Base-by-base conservation (phyloP, 2,888 invertebrate genomes). In the Drosophila anomelani region DNA sequence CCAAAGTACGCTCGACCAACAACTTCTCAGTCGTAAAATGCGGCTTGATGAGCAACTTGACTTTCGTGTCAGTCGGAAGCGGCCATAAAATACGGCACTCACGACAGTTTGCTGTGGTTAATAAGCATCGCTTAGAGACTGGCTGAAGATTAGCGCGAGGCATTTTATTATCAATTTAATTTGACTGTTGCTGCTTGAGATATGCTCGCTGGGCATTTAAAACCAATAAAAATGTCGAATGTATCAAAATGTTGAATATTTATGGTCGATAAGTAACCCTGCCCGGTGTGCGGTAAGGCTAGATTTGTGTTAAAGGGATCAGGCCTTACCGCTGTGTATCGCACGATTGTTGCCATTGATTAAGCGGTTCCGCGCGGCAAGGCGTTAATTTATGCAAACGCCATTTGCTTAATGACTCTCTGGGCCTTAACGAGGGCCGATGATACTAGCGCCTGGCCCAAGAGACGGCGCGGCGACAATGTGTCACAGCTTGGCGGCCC, bases 211-310 rank as follows among this genome's bases (percentile, higher is more conserved):
- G 17, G 60, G 43, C 39, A 51, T 55, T 61, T 44, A 39, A 75
- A 75, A 53, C 20, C 62, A 56, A 75, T 75, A 70, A 75, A 75
- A 54, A 17, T 41, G 46, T 71, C 64, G 49, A 43, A 29, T 57
- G 39, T 36, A 36, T 53, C 32, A 20, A 17, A 23, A 15, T 41
- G 29, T 51, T 77, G 66, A 79, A 77, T 80, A 80, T 79, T 79
- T 69, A 77, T 79, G 43, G 56, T 9, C 10, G 23, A 36, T 36
- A 36, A 36, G 44, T 15, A 34, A 43, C 39, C 34, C 54, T 41
- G 43, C 20, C 36, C 9, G 44, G 53, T 54, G 43, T 36, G 29
- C 58, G 43, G 34, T 26, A 7, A 17, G 26, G 51, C 17, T 39
- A 32, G 23, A 15, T 38, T 34, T 41, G 15, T 32, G 26, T 20